Percentiles rank a stretch among this genome's conserved stretches.
Evolutionary conservation across 2,797 vertebrate genomes (phyloP).

Genomic region (Nyctibius grandis): DNA sequence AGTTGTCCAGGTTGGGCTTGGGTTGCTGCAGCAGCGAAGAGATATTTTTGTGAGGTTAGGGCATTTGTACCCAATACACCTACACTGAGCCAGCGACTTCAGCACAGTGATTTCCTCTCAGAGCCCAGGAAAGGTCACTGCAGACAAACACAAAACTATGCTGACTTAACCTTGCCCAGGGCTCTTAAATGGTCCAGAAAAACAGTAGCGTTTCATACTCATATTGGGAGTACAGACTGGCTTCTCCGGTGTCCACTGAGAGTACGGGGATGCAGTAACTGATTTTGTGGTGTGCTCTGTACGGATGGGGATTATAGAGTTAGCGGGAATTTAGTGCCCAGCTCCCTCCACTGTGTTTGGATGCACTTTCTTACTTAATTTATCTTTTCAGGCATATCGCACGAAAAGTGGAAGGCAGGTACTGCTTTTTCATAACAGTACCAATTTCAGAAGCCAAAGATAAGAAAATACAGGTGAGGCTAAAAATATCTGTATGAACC

Average conservation of each 20-base stretch:
- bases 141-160: neutral
- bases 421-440: neutral
- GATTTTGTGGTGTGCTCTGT: neutral
- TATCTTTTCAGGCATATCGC: neutral
- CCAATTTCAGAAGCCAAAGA: neutral
- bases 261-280: neutral
- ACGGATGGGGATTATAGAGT: neutral
- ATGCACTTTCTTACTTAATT: neutral
- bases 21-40: neutral
- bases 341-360: neutral
- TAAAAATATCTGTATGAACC: neutral
- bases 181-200: neutral
- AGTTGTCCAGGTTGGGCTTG: neutral
- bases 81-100: neutral
- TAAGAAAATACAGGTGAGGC: neutral
- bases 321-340: neutral
- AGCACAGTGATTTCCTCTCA: neutral
- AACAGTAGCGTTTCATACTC: neutral
- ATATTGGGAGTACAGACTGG: neutral
- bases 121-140: neutral
- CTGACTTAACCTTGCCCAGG: neutral
- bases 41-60: neutral
- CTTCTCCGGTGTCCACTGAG: neutral
- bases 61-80: neutral
- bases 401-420: neutral